Evolutionary conservation across 2,797 vertebrate genomes (phyloP).

Genomic region (Lepidocolaptes lacrymiger): DNA sequence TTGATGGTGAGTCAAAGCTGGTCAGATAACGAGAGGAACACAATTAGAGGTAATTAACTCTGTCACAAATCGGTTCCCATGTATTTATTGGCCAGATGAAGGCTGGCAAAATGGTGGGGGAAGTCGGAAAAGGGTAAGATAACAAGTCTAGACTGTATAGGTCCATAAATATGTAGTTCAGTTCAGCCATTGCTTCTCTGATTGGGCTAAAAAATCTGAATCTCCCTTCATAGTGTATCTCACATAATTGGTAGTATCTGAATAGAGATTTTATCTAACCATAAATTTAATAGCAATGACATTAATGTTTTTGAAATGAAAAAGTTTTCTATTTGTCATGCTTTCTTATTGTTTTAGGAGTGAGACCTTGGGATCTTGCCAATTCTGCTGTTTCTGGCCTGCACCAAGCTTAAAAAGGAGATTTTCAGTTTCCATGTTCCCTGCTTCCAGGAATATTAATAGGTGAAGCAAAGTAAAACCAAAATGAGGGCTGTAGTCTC

Average conservation of each 20-base stretch:
- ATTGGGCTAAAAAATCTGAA: background rate
- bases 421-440: background rate
- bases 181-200: background rate
- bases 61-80: background rate
- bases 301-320: conserved; percentile 43
- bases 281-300: conserved; percentile 23
- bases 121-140: conserved; percentile 13
- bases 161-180: background rate
- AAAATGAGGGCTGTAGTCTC: background rate
- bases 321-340: conserved; percentile 15
- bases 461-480: background rate
- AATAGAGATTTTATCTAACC: conserved; percentile 36
- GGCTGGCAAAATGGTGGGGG: background rate
- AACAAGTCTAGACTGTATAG: conserved; percentile 46
- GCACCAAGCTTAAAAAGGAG: background rate
- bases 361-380: background rate
- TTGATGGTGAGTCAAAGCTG: conserved; percentile 13
- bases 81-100: conserved; percentile 2
- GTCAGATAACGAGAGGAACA: conserved; percentile 14
- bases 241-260: background rate
- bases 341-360: conserved; percentile 21
- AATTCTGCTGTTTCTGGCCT: background rate
- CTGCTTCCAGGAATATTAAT: background rate
- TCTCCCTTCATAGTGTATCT: background rate
- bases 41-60: conserved; percentile 1